Evolutionary conservation across 2,888 invertebrate species (phyloP).

Genomic region (Ypsolopha scabrella): DNA sequence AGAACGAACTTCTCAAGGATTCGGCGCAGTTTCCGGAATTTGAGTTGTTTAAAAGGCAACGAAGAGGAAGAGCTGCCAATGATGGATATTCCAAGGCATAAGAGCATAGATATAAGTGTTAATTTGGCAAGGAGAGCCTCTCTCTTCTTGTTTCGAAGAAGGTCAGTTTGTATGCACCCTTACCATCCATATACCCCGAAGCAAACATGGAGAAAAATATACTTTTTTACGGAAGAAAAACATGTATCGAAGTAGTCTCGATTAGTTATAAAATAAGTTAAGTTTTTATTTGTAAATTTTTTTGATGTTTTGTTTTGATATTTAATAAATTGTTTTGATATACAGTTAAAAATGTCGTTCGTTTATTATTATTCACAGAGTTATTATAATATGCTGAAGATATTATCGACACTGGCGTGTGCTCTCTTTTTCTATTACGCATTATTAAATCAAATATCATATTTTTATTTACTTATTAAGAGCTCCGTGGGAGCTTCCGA

Average conservation of each 20-base stretch:
- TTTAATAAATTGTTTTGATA: no score
- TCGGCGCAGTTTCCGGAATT: slow-evolving; percentile 31
- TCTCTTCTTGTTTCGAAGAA: slow-evolving; percentile 49
- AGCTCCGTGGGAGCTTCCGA: no score
- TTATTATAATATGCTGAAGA: no score
- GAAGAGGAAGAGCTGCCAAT: slow-evolving; percentile 35
- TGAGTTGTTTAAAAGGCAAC: slow-evolving; percentile 22
- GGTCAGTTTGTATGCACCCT: slow-evolving; percentile 51
- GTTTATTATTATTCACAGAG: not conserved
- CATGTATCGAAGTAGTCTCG: no score
- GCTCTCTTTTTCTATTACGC: no score
- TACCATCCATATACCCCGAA: slow-evolving; percentile 58
- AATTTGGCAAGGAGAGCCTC: slow-evolving; percentile 52
- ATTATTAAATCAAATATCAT: no score
- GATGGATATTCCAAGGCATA: slow-evolving; percentile 44
- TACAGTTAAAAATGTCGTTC: not conserved
- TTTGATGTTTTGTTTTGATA: no score
- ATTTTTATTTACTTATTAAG: no score
- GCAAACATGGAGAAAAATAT: slow-evolving; percentile 51
- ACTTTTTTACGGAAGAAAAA: slow-evolving; percentile 13
- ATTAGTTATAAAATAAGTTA: no score
- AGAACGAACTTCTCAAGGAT: slow-evolving; percentile 31
- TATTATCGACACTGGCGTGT: no score
- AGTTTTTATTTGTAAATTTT: no score
- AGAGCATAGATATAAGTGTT: slow-evolving; percentile 53